Evolutionary conservation across 2,797 vertebrate species (phyloP).

Genomic region (Enteromius viviparus): DNA sequence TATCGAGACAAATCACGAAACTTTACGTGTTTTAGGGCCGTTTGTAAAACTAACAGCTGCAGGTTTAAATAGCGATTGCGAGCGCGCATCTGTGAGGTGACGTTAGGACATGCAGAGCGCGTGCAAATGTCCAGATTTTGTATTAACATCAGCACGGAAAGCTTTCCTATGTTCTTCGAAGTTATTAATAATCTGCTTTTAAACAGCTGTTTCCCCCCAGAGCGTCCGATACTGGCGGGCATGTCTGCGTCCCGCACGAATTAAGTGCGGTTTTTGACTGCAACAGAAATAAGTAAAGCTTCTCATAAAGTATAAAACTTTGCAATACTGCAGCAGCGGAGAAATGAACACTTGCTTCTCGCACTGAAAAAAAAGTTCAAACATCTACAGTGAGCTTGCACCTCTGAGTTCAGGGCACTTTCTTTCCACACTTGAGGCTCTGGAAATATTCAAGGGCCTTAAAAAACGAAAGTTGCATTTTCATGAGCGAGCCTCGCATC

Average conservation of each 20-base stretch:
- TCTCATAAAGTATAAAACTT: conserved; percentile 7
- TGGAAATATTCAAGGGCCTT: conserved; percentile 35
- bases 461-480: conserved; percentile 54
- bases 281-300: neutral
- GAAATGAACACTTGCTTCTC: neutral
- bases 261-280: neutral
- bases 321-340: neutral
- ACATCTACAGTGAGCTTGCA: neutral
- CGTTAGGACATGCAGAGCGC: conserved; percentile 73
- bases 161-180: neutral
- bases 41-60: conserved; percentile 17
- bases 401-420: conserved; percentile 34
- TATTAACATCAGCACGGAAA: conserved; percentile 12
- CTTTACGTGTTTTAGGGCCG: conserved; percentile 7
- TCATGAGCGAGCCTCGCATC: conserved; percentile 55
- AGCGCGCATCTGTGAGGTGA: conserved; percentile 65
- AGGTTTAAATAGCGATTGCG: conserved; percentile 15
- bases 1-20: conserved; percentile 50
- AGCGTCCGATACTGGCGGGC: neutral
- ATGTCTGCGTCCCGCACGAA: neutral
- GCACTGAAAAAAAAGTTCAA: conserved; percentile 7
- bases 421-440: conserved; percentile 12
- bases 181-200: neutral
- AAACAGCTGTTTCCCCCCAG: neutral
- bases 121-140: conserved; percentile 48